These are phyloP conservation scores for Asobara japonica DNA, from an alignment of 1,140 invertebrate genomes.

Conservation along the genomic window DNA sequence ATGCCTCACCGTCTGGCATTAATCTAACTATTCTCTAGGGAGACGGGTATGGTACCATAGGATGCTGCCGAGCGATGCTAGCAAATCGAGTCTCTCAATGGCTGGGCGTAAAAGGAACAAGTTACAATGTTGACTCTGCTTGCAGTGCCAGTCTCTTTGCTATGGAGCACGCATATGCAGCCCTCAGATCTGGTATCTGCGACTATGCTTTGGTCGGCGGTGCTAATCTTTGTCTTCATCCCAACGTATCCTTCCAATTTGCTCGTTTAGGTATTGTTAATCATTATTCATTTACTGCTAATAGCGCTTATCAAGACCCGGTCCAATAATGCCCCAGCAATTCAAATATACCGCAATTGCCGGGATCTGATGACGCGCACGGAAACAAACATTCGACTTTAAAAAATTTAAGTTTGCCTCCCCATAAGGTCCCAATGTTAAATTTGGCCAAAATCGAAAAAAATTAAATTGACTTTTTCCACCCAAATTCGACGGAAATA, in stretches of 20 bases:
- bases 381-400: no score
- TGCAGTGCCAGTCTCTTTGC: constrained; percentile 91
- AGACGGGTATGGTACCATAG: constrained; percentile 63
- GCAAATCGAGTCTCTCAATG: constrained; percentile 88
- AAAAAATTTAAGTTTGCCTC: no score
- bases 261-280: constrained; percentile 61
- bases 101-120: constrained; percentile 78
- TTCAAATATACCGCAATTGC: no score
- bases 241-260: constrained; percentile 86
- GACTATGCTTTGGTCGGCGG: constrained; percentile 90
- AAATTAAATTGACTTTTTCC: no score
- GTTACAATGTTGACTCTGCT: constrained; percentile 86
- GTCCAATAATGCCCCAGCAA: no score
- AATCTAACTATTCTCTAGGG: no score
- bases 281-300: background rate
- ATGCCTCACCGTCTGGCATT: no score
- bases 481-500: no score
- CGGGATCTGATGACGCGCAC: no score
- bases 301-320: no score
- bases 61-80: constrained; percentile 89
- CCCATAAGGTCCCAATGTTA: no score
- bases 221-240: constrained; percentile 83
- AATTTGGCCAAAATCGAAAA: no score
- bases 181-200: constrained; percentile 80
- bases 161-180: constrained; percentile 82